These are phyloP conservation scores for Drosophila cyrtoloma DNA, from an alignment of 2,888 invertebrate genomes.

Conservation along the genomic window DNA sequence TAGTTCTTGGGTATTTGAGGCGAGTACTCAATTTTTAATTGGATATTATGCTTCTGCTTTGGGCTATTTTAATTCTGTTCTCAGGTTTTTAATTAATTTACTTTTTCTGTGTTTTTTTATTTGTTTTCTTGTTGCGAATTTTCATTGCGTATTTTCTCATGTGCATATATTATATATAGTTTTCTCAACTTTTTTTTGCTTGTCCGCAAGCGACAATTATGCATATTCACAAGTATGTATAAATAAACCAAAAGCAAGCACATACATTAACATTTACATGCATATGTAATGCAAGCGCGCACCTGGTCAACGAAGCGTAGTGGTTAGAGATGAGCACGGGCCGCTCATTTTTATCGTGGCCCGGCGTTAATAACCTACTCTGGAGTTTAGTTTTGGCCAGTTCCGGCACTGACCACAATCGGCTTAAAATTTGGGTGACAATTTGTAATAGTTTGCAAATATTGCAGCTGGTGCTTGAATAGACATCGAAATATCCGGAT, in stretches of 20 bases:
- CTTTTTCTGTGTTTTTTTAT: conserved; percentile 7
- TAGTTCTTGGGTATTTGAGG: conserved; percentile 32
- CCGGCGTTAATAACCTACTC: not conserved
- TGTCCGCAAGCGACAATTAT: conserved; percentile 70
- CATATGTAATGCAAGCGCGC: conserved; percentile 17
- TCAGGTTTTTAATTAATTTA: conserved; percentile 14
- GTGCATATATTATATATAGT: conserved; percentile 22
- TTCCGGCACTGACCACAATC: not conserved
- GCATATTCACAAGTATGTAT: conserved; percentile 60
- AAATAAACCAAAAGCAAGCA: conserved; percentile 48
- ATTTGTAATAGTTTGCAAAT: not conserved
- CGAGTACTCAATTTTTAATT: conserved; percentile 55
- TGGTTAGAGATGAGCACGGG: conserved; percentile 17
- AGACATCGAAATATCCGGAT: not conserved
- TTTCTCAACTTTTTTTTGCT: conserved; percentile 28
- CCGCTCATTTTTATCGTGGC: not conserved
- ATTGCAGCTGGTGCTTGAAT: not conserved
- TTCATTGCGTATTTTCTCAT: conserved; percentile 32
- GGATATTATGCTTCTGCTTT: conserved; percentile 32
- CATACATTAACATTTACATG: conserved; percentile 11
- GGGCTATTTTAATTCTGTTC: conserved; percentile 24
- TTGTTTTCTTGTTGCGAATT: conserved; percentile 20
- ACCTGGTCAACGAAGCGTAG: conserved; percentile 68
- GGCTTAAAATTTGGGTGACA: not conserved
- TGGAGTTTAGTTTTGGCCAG: not conserved